Conservation (phyloP, 2,888 invertebrate genomes). For the Agrotis clavis region DNA sequence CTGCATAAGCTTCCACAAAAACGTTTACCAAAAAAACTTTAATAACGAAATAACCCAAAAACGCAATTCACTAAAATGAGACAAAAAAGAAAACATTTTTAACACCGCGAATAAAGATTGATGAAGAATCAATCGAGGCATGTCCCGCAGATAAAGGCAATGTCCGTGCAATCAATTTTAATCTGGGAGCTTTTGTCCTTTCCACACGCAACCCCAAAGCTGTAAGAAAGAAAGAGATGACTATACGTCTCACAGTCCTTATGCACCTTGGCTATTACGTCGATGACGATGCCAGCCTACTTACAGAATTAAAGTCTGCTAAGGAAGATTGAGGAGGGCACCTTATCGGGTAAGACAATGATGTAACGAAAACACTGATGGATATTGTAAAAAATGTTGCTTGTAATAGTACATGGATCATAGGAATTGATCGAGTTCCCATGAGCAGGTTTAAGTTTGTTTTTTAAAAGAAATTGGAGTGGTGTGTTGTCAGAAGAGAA, state of each 20-base stretch:
- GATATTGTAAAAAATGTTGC: conserved; percentile 78
- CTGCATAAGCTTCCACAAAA: background rate
- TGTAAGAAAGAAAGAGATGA: conserved; percentile 70
- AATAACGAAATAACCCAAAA: conserved; percentile 52
- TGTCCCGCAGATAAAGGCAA: conserved; percentile 86
- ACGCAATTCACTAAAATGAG: conserved; percentile 66
- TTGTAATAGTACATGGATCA: conserved; percentile 55
- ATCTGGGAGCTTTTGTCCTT: conserved; percentile 82
- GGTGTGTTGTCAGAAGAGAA: background rate
- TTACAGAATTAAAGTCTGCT: conserved; percentile 88
- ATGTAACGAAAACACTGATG: conserved; percentile 87
- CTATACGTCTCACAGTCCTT: conserved; percentile 78
- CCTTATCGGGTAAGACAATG: conserved; percentile 88
- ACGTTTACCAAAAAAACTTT: conserved; percentile 35
- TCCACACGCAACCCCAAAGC: conserved; percentile 55
- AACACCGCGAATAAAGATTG: conserved; percentile 89
- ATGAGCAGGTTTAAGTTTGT: background rate
- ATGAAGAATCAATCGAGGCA: conserved; percentile 89
- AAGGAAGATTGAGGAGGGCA: conserved; percentile 88
- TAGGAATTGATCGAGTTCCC: conserved; percentile 32
- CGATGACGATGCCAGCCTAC: conserved; percentile 87
- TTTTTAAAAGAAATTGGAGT: background rate
- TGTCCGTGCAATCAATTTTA: conserved; percentile 90
- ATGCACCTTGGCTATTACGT: conserved; percentile 79
- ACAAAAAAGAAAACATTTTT: conserved; percentile 77